These are phyloP conservation scores for Pipistrellus kuhlii DNA, from an alignment of 2,797 vertebrate genomes.

Conservation along the genomic window DNA sequence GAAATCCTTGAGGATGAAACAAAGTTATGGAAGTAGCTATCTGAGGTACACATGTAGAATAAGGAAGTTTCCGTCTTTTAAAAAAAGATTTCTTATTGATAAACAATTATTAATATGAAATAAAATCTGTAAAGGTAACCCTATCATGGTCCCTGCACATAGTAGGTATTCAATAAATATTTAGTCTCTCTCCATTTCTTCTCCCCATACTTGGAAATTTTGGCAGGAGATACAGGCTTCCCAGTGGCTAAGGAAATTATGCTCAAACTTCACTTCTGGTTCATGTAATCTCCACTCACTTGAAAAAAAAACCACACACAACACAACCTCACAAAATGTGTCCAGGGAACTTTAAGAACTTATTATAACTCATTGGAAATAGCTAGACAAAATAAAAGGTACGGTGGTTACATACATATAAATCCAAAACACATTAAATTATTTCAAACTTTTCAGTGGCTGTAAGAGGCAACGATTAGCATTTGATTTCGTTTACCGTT, in stretches of 20 bases:
- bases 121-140: conserved; percentile 41
- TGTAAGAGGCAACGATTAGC: conserved; percentile 36
- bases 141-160: not conserved
- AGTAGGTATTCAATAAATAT: conserved; percentile 50
- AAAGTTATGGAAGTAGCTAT: conserved; percentile 53
- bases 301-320: not conserved
- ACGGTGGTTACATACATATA: conserved; percentile 10
- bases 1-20: conserved; percentile 70
- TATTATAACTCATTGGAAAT: conserved; percentile 74
- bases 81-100: conserved; percentile 29
- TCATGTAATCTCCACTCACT: conserved; percentile 71
- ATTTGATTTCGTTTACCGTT: conserved; percentile 70
- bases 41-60: conserved; percentile 24
- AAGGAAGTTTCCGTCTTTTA: conserved; percentile 7
- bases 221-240: conserved; percentile 64
- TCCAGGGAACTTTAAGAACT: conserved; percentile 63
- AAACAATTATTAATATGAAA: conserved; percentile 62
- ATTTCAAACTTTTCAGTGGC: conserved; percentile 64
- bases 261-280: conserved; percentile 70
- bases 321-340: conserved; percentile 54
- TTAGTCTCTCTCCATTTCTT: conserved; percentile 32
- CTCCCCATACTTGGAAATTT: conserved; percentile 49
- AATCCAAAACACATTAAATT: conserved; percentile 71
- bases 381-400: conserved; percentile 58
- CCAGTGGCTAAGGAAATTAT: conserved; percentile 63